These are phyloP conservation scores for Bombus huntii DNA, from an alignment of 1,140 invertebrate genomes.

Conservation along the genomic window DNA sequence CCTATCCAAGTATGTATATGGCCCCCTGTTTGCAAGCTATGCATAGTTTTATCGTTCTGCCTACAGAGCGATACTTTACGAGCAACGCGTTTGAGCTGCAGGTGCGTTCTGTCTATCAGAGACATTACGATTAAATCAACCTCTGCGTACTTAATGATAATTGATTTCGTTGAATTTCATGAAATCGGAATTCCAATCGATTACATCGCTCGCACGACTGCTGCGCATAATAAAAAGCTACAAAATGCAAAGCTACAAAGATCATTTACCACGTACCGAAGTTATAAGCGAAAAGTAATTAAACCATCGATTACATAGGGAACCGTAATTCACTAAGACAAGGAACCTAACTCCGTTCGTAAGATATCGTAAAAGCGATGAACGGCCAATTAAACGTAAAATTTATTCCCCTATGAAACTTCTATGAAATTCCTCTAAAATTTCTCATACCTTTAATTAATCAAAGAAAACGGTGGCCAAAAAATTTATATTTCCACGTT, in stretches of 20 bases:
- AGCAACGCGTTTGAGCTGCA: slow-evolving; percentile 1
- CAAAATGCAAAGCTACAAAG: background rate
- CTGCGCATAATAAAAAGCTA: background rate
- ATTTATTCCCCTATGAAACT: too few relatives aligned
- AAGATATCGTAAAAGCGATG: too few relatives aligned
- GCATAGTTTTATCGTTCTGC: slow-evolving; percentile 23
- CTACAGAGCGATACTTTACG: slow-evolving; percentile 28
- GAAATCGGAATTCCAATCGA: background rate
- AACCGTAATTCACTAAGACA: too few relatives aligned
- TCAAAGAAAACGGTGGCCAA: background rate
- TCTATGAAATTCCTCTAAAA: too few relatives aligned
- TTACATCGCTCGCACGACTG: background rate
- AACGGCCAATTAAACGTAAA: too few relatives aligned
- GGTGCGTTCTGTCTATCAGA: slow-evolving; percentile 11
- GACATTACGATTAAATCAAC: background rate
- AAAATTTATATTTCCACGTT: background rate
- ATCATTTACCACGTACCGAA: background rate
- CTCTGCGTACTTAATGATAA: background rate
- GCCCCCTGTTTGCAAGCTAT: background rate
- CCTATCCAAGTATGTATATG: background rate
- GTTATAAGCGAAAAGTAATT: too few relatives aligned
- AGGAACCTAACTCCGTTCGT: too few relatives aligned
- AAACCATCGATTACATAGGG: too few relatives aligned
- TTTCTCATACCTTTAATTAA: too few relatives aligned
- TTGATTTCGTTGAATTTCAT: background rate